phyloP scores from a whole-genome alignment of 2,888 invertebrate genomes.

The Branchellion lobata region DNA sequence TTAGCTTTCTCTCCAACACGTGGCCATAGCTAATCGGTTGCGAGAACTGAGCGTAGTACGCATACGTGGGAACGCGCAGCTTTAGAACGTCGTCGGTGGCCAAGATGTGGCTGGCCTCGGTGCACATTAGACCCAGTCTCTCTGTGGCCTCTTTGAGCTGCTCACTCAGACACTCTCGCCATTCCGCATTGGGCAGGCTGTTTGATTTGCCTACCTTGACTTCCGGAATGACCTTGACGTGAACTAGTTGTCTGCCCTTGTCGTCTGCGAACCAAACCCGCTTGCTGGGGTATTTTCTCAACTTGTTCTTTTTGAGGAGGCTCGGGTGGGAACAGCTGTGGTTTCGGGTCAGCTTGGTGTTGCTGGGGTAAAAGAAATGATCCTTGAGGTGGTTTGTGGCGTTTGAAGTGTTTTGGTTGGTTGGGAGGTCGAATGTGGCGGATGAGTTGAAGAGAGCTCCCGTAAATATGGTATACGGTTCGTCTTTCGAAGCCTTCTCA shows the following conservation, averaged over 20 bases:
- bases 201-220: background rate
- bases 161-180: too few relatives aligned
- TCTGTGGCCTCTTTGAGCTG: background rate
- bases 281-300: background rate
- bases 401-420: too few relatives aligned
- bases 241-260: constrained; percentile 19
- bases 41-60: background rate
- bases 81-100: background rate
- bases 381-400: too few relatives aligned
- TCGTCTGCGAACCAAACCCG: constrained; percentile 34
- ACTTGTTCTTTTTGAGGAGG: too few relatives aligned
- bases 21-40: background rate
- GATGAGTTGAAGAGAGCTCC: too few relatives aligned
- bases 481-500: too few relatives aligned
- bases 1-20: background rate
- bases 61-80: background rate
- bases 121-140: background rate
- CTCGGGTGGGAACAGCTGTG: too few relatives aligned
- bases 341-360: too few relatives aligned
- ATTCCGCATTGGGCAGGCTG: background rate
- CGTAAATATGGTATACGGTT: too few relatives aligned
- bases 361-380: too few relatives aligned
- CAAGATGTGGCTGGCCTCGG: background rate
- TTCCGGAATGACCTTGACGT: background rate
- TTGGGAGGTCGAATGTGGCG: too few relatives aligned